These are phyloP conservation scores for Cottus gobio DNA, from an alignment of 2,113 vertebrate genomes.

Conservation along the genomic window DNA sequence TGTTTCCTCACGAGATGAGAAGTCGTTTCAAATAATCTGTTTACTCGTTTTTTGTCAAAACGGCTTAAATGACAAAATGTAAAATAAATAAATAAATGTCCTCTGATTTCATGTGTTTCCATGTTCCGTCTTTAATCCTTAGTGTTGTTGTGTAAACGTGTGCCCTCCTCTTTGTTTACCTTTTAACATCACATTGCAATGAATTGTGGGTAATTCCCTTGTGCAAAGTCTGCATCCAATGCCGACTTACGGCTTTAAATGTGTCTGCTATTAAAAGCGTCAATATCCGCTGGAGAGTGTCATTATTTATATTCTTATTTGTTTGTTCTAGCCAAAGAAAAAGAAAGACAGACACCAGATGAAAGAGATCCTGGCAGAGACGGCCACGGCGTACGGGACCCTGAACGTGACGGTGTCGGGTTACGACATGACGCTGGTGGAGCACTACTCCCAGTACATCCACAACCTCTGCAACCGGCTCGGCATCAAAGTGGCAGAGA, in stretches of 20 bases:
- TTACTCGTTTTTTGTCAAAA: too few species aligned
- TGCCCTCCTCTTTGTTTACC: too few species aligned
- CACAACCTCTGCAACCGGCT: constrained; percentile 91
- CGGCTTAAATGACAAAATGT: too few species aligned
- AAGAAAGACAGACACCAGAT: constrained; percentile 83
- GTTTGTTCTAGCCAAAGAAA: constrained; percentile 81
- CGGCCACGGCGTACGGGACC: constrained; percentile 84
- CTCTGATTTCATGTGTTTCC: too few species aligned
- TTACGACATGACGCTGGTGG: constrained; percentile 91
- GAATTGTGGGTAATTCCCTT: too few species aligned
- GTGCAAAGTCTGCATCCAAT: too few species aligned
- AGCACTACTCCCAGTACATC: constrained; percentile 88
- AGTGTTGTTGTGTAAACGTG: too few species aligned
- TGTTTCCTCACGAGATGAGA: too few species aligned
- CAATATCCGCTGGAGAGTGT: background rate
- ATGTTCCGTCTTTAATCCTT: too few species aligned
- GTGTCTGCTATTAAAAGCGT: background rate
- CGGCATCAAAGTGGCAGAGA: constrained; percentile 84
- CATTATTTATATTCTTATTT: background rate
- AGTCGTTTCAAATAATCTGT: too few species aligned
- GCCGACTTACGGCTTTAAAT: background rate
- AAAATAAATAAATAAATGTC: too few species aligned
- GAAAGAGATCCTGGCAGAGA: constrained; percentile 81
- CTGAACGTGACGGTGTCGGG: constrained; percentile 89
- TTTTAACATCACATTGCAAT: too few species aligned